Percentiles rank a stretch among this genome's conserved stretches.
Evolutionary conservation across 2,888 invertebrate species (phyloP).

Genomic region (Oscheius onirici): DNA sequence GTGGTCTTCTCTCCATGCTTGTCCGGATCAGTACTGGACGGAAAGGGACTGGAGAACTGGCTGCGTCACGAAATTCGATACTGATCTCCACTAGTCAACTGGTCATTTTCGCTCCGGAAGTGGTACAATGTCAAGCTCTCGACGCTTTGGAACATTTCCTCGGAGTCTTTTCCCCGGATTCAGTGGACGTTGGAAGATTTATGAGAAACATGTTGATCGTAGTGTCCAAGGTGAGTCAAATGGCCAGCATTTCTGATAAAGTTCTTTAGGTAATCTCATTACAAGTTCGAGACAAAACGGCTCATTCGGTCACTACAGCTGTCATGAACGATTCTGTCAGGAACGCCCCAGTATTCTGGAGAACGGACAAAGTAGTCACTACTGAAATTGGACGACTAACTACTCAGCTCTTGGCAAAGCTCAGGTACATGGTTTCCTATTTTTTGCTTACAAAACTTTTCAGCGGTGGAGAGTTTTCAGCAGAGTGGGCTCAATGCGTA

Average conservation of each 20-base stretch:
- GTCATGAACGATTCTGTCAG: constrained; percentile 51
- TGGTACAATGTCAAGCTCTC: constrained; percentile 66
- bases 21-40: constrained; percentile 74
- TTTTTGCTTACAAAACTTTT: constrained; percentile 8
- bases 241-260: background rate
- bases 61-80: constrained; percentile 40
- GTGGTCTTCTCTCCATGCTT: constrained; percentile 67
- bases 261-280: constrained; percentile 56
- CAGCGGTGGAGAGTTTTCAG: constrained; percentile 52
- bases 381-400: constrained; percentile 58
- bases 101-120: constrained; percentile 66
- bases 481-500: constrained; percentile 57
- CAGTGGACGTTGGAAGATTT: constrained; percentile 53
- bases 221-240: constrained; percentile 54
- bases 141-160: constrained; percentile 65
- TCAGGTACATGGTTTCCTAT: constrained; percentile 29
- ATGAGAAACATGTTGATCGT: constrained; percentile 65
- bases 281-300: constrained; percentile 65
- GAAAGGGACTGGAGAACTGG: constrained; percentile 79
- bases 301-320: constrained; percentile 59
- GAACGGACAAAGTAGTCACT: constrained; percentile 55
- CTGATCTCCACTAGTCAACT: constrained; percentile 65
- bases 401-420: constrained; percentile 41
- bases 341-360: constrained; percentile 62
- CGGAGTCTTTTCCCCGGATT: constrained; percentile 59